Conservation (phyloP, 2,797 vertebrate genomes). For the Centropyge bicolor region DNA sequence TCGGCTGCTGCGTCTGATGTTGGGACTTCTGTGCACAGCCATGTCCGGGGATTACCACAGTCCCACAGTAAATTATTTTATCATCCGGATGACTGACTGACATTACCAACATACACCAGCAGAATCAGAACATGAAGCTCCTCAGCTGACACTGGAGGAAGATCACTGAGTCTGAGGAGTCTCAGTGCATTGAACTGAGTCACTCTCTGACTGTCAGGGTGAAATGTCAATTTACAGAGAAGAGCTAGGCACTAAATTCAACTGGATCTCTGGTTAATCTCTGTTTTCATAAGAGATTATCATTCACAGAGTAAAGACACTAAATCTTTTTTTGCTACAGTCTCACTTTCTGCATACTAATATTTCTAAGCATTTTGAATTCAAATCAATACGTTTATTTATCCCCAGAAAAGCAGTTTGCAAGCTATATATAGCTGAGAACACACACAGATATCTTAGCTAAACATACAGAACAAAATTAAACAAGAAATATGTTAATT, state of each 20-base stretch:
- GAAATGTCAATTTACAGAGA: background rate
- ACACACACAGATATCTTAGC: background rate
- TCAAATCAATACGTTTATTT: background rate
- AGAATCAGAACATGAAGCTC: background rate
- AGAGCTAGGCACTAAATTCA: background rate
- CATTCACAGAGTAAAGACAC: background rate
- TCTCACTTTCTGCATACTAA: background rate
- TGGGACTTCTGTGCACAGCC: background rate
- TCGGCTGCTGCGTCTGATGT: background rate
- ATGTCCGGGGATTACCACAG: slow-evolving; percentile 9
- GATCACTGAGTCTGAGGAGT: background rate
- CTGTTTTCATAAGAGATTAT: background rate
- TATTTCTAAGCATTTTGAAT: background rate
- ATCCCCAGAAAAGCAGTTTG: background rate
- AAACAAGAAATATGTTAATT: background rate
- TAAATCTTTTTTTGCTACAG: background rate
- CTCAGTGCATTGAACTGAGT: no score
- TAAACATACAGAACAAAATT: background rate
- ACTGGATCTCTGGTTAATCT: background rate
- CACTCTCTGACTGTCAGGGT: background rate
- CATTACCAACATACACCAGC: slow-evolving; percentile 7
- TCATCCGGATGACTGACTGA: slow-evolving; percentile 21
- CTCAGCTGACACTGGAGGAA: background rate
- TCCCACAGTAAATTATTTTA: slow-evolving; percentile 26
- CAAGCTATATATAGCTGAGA: background rate